These are phyloP conservation scores for Trichosurus vulpecula DNA, from an alignment of 2,797 vertebrate species.

Conservation along the genomic window DNA sequence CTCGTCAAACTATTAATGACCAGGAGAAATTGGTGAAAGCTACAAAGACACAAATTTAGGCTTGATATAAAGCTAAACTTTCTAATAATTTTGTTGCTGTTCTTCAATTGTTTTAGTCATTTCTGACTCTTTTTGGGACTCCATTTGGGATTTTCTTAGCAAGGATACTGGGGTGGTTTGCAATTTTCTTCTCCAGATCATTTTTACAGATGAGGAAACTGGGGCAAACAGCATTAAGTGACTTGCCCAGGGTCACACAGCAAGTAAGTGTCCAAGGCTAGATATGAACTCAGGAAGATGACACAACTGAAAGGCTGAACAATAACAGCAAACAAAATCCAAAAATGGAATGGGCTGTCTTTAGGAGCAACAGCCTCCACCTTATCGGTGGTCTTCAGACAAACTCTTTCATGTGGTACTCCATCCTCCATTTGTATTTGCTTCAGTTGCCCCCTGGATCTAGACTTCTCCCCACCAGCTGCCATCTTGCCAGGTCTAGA, in stretches of 20 bases:
- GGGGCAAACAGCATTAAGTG: neutral
- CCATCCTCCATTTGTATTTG: neutral
- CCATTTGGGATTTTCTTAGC: neutral
- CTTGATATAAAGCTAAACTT: neutral
- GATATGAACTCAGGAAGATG: neutral
- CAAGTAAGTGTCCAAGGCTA: neutral
- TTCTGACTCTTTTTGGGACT: neutral
- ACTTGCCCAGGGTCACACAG: neutral
- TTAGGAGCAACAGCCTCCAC: neutral
- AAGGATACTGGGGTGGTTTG: neutral
- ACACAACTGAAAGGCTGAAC: neutral
- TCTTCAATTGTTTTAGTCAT: neutral
- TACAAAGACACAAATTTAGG: neutral
- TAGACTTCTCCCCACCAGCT: neutral
- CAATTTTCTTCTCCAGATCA: neutral
- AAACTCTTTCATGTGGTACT: neutral
- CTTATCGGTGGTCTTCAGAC: neutral
- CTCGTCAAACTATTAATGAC: neutral
- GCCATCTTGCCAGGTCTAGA: neutral
- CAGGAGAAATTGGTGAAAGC: neutral
- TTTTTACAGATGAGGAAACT: neutral
- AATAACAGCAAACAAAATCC: neutral
- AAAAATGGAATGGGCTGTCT: neutral
- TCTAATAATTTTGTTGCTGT: neutral
- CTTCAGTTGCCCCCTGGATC: neutral